These are phyloP conservation scores for Drosophila rellima DNA, from an alignment of 2,888 invertebrate genomes.

Conservation along the genomic window DNA sequence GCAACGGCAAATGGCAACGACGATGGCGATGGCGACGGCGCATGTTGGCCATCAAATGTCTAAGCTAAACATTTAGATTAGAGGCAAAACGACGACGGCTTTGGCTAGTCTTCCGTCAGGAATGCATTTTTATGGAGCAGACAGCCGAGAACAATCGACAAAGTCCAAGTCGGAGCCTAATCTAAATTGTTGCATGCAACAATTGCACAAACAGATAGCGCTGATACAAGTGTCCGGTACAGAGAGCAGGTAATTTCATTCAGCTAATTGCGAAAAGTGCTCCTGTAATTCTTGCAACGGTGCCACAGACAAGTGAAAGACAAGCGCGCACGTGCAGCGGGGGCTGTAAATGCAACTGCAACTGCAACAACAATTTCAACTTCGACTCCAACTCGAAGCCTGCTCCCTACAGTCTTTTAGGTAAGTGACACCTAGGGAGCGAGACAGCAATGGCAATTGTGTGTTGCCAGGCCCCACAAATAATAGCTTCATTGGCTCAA, in stretches of 20 bases:
- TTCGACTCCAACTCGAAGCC: conserved; percentile 20
- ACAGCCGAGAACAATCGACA: conserved; percentile 67
- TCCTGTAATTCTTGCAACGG: conserved; percentile 71
- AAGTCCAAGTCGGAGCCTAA: conserved; percentile 56
- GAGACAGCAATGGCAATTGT: conserved; percentile 56
- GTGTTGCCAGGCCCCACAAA: conserved; percentile 62
- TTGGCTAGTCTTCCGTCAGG: conserved; percentile 70
- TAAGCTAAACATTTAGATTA: conserved; percentile 78
- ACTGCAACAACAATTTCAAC: conserved; percentile 9
- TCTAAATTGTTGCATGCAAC: conserved; percentile 83
- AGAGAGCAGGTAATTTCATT: conserved; percentile 76
- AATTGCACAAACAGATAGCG: conserved; percentile 53
- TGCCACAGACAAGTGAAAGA: conserved; percentile 72
- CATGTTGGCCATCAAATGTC: conserved; percentile 80
- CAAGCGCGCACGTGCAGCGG: conserved; percentile 66
- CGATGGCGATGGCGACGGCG: conserved; percentile 55
- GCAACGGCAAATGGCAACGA: conserved; percentile 11
- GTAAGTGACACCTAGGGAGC: conserved; percentile 76
- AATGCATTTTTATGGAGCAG: conserved; percentile 69
- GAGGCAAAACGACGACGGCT: conserved; percentile 53
- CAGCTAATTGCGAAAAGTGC: conserved; percentile 84
- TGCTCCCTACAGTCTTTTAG: conserved; percentile 42
- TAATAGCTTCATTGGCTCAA: conserved; percentile 78
- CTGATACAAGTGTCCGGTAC: conserved; percentile 56
- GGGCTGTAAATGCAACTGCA: conserved; percentile 28